Percentiles rank a stretch among this genome's conserved stretches.
Conservation (phyloP, 1,140 invertebrate genomes). For the Portunus trituberculatus region DNA sequence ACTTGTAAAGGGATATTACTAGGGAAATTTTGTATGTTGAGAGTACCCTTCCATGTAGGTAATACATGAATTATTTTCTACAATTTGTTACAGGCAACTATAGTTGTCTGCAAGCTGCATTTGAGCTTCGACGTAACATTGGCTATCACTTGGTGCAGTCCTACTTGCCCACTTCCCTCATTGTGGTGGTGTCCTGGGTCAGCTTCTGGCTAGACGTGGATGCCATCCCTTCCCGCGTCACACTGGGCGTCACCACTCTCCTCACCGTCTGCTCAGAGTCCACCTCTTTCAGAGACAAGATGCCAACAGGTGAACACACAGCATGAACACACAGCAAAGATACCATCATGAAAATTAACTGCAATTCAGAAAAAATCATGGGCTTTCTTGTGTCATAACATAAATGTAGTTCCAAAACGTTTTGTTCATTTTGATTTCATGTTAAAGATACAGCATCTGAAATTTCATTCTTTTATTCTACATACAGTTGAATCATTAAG, state of each 20-base stretch:
- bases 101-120: slow-evolving; percentile 83
- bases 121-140: slow-evolving; percentile 83
- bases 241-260: slow-evolving; percentile 85
- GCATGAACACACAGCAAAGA: too few species aligned
- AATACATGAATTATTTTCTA: not conserved
- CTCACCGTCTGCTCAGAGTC: slow-evolving; percentile 81
- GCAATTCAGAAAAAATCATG: too few species aligned
- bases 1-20: too few species aligned
- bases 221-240: slow-evolving; percentile 84
- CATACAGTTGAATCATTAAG: too few species aligned
- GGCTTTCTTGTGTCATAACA: too few species aligned
- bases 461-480: too few species aligned
- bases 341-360: too few species aligned
- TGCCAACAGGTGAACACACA: slow-evolving; percentile 72
- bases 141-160: slow-evolving; percentile 85
- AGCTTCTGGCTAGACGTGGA: slow-evolving; percentile 86
- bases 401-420: too few species aligned
- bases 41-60: too few species aligned
- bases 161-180: slow-evolving; percentile 85
- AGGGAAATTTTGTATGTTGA: too few species aligned
- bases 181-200: slow-evolving; percentile 87
- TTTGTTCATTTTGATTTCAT: too few species aligned
- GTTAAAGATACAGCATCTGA: too few species aligned
- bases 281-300: slow-evolving; percentile 72
- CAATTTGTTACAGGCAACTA: slow-evolving; percentile 82